Evolutionary conservation across 2,888 invertebrate species (phyloP).

Genomic region (Apomyelois bistriatella): DNA sequence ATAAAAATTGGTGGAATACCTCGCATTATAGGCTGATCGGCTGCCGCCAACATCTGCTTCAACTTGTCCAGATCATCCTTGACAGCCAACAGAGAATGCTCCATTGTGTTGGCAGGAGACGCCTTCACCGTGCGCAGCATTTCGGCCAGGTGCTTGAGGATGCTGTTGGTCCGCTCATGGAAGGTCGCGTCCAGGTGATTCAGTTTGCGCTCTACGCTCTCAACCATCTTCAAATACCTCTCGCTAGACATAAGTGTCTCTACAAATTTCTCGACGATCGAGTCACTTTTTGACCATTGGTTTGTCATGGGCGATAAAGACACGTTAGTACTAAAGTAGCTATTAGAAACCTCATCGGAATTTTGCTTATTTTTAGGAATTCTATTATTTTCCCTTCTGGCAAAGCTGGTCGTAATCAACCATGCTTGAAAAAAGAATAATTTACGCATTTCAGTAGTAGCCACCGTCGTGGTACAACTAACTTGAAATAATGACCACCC

Average conservation of each 20-base stretch:
- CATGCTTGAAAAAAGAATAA: background rate
- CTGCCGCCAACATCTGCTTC: constrained; percentile 31
- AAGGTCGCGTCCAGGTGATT: constrained; percentile 50
- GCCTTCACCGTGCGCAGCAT: constrained; percentile 41
- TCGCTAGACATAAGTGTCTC: constrained; percentile 61
- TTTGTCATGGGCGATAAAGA: constrained; percentile 25
- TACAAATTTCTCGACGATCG: constrained; percentile 59
- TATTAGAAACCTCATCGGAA: constrained; percentile 17
- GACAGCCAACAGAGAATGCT: constrained; percentile 34
- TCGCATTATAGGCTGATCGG: constrained; percentile 33
- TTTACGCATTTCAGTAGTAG: constrained; percentile 5
- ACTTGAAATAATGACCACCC: background rate
- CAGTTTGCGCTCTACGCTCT: constrained; percentile 51
- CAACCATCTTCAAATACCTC: constrained; percentile 57
- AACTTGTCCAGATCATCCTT: constrained; percentile 45
- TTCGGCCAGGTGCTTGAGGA: constrained; percentile 56
- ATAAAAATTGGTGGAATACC: constrained; percentile 31
- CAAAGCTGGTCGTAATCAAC: background rate
- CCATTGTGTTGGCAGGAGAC: constrained; percentile 32
- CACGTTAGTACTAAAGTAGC: constrained; percentile 18
- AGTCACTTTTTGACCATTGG: constrained; percentile 34
- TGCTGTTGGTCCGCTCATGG: constrained; percentile 51
- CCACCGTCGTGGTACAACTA: background rate
- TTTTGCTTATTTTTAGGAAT: background rate
- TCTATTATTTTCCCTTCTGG: background rate